Evolutionary conservation across 2,797 vertebrate genomes (phyloP).

Genomic region (Danionella dracula): DNA sequence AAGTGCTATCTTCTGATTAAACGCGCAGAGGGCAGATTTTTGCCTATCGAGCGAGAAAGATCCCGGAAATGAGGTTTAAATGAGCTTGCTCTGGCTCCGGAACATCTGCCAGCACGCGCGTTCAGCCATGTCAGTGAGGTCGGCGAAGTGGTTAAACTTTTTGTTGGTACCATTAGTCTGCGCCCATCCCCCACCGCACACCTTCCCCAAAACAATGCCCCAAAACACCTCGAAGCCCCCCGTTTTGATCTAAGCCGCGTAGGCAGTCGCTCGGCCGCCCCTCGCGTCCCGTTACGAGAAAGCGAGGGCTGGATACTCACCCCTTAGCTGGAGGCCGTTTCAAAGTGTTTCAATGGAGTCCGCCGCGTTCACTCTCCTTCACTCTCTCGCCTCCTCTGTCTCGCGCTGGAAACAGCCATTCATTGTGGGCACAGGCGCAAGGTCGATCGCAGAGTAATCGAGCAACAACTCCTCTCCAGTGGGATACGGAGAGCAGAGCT

Average conservation of each 20-base stretch:
- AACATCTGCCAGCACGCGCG: constrained; percentile 32
- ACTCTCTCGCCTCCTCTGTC: constrained; percentile 46
- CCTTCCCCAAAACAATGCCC: constrained; percentile 54
- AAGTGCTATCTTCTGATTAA: neutral
- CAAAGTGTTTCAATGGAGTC: constrained; percentile 59
- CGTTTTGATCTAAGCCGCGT: constrained; percentile 35
- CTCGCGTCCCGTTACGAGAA: constrained; percentile 51
- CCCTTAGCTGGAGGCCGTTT: constrained; percentile 66
- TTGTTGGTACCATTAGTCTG: constrained; percentile 49
- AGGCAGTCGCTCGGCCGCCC: constrained; percentile 39
- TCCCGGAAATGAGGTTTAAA: neutral
- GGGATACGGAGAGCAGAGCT: constrained; percentile 66
- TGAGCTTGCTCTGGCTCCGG: constrained; percentile 12
- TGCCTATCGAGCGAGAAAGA: neutral
- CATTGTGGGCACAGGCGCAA: constrained; percentile 73
- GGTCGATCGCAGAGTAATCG: constrained; percentile 71
- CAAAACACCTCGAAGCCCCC: constrained; percentile 35
- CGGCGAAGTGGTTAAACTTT: constrained; percentile 61
- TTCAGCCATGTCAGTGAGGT: constrained; percentile 37
- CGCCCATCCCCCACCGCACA: constrained; percentile 44
- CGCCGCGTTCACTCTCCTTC: constrained; percentile 49
- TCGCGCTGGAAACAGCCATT: constrained; percentile 79
- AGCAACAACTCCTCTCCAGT: constrained; percentile 63
- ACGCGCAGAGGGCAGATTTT: neutral
- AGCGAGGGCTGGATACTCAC: constrained; percentile 63